These are phyloP conservation scores for Furcula furcula DNA, from an alignment of 2,888 invertebrate species.

Conservation along the genomic window DNA sequence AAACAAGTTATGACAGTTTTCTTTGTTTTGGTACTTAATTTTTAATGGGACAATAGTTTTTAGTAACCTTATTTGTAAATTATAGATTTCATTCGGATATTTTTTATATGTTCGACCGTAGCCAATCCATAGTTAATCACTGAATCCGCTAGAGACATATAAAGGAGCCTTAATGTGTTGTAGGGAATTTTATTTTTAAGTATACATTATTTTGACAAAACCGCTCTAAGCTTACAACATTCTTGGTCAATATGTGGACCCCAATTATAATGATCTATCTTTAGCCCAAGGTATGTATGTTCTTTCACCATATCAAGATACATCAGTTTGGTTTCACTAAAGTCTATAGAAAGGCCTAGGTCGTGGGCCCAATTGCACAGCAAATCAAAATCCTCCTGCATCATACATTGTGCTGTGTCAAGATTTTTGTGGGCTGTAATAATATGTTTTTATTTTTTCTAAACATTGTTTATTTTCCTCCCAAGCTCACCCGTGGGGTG, in stretches of 20 bases:
- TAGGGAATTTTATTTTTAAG: conserved; percentile 3
- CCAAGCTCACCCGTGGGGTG: too few species aligned
- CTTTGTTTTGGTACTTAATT: too few species aligned
- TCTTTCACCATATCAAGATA: not conserved
- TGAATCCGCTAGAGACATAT: conserved; percentile 1
- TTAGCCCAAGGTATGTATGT: not conserved
- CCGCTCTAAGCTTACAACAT: not conserved
- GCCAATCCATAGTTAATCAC: conserved; percentile 1
- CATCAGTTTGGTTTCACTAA: conserved; percentile 2
- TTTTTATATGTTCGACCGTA: too few species aligned
- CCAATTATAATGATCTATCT: not conserved
- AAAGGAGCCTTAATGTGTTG: not conserved
- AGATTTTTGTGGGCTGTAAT: conserved; percentile 1
- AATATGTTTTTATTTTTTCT: too few species aligned
- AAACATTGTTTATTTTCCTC: too few species aligned
- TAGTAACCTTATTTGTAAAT: too few species aligned
- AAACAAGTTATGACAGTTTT: too few species aligned
- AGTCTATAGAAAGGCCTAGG: conserved; percentile 1
- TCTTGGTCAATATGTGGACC: not conserved
- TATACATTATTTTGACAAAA: not conserved
- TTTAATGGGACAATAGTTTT: too few species aligned
- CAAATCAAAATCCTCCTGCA: conserved; percentile 2
- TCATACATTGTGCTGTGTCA: not conserved
- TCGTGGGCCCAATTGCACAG: conserved; percentile 3
- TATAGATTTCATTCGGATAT: too few species aligned